These are phyloP conservation scores for Drosophila phalerata DNA, from an alignment of 2,888 invertebrate species.

Conservation along the genomic window DNA sequence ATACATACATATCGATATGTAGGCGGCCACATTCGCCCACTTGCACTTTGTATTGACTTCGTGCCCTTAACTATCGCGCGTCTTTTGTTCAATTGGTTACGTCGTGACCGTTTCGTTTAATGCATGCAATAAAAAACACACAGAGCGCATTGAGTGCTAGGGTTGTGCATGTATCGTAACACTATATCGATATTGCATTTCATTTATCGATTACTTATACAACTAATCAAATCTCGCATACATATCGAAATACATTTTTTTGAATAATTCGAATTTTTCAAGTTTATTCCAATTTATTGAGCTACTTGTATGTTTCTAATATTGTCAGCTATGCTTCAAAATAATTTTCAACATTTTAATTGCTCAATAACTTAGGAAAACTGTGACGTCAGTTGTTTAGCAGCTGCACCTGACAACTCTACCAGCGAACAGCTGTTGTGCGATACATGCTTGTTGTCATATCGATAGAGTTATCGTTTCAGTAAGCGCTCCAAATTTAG, in stretches of 20 bases:
- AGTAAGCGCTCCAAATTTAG: neutral
- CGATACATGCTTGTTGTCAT: neutral
- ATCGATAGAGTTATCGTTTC: slow-evolving; percentile 18
- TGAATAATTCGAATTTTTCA: neutral
- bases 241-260: neutral
- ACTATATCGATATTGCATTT: slow-evolving; percentile 19
- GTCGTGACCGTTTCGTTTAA: slow-evolving; percentile 33
- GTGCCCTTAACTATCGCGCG: slow-evolving; percentile 47
- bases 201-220: slow-evolving; percentile 30
- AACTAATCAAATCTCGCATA: neutral
- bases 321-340: neutral
- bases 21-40: slow-evolving; percentile 58
- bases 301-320: neutral
- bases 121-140: slow-evolving; percentile 26
- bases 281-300: neutral
- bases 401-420: slow-evolving; percentile 16
- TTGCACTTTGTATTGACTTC: slow-evolving; percentile 54
- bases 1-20: slow-evolving; percentile 60
- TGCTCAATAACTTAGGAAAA: neutral
- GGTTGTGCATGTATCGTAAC: slow-evolving; percentile 23
- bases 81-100: slow-evolving; percentile 47
- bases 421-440: slow-evolving; percentile 28
- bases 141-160: slow-evolving; percentile 21
- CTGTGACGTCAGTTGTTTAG: neutral
- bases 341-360: neutral